Conservation (phyloP, 2,888 invertebrate genomes). For the Coronaproctus castanopsis region DNA sequence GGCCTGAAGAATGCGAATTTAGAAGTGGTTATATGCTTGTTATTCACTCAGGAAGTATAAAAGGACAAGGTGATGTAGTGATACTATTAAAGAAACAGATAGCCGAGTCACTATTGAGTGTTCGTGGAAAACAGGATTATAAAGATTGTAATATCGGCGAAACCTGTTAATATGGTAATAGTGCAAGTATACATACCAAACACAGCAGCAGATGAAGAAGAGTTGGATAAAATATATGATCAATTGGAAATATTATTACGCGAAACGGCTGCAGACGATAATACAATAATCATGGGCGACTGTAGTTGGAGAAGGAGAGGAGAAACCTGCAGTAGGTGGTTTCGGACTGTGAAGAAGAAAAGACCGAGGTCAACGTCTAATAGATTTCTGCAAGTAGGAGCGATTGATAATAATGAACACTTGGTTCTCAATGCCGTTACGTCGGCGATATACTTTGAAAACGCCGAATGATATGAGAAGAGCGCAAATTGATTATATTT, state of each 20-base stretch:
- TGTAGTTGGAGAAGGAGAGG: neutral
- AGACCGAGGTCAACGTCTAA: neutral
- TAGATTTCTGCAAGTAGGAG: neutral
- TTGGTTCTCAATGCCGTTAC: neutral
- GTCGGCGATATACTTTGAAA: neutral
- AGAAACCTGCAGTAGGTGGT: neutral
- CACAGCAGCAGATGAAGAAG: neutral
- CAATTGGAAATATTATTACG: neutral
- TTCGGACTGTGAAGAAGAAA: neutral
- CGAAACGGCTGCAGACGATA: neutral
- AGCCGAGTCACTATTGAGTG: too few relatives aligned
- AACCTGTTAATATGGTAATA: neutral
- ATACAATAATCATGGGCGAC: neutral
- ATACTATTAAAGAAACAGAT: too few relatives aligned
- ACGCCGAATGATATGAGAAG: neutral
- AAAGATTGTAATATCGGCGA: neutral
- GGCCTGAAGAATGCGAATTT: too few relatives aligned
- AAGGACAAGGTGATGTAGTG: too few relatives aligned
- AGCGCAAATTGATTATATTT: neutral
- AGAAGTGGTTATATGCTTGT: too few relatives aligned
- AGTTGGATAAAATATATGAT: neutral
- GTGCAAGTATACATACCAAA: neutral
- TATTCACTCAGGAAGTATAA: too few relatives aligned
- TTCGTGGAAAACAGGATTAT: too few relatives aligned
- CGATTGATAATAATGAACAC: neutral